These are phyloP conservation scores for Oscheius myriophilus DNA, from an alignment of 2,888 invertebrate genomes.

Conservation along the genomic window DNA sequence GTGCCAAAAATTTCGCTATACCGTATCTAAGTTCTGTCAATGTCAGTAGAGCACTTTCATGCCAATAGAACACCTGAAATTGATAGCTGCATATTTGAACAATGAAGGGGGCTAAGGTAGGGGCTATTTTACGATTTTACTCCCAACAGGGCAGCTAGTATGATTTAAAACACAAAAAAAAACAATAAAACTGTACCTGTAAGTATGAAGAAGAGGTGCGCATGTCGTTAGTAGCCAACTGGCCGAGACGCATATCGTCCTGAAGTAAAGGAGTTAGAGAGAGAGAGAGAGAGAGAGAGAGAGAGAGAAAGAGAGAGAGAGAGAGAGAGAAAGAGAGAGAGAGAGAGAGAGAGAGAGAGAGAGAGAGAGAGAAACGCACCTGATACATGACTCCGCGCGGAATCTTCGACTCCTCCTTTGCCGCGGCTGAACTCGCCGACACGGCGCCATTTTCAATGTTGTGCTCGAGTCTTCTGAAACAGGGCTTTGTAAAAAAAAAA, in stretches of 20 bases:
- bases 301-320: no score
- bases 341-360: background rate
- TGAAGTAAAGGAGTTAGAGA: background rate
- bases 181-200: conserved; percentile 15
- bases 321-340: background rate
- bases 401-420: conserved; percentile 41
- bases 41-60: no score
- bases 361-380: conserved; percentile 15
- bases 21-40: no score
- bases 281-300: no score
- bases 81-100: no score
- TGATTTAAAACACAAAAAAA: no score
- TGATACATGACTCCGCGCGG: conserved; percentile 57
- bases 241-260: conserved; percentile 46
- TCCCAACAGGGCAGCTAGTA: no score
- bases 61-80: no score
- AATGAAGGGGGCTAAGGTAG: no score
- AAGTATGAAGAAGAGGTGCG: conserved; percentile 31
- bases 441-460: conserved; percentile 75
- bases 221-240: conserved; percentile 39
- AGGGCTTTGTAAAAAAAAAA: no score
- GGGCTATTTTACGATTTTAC: no score
- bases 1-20: no score
- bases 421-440: conserved; percentile 8
- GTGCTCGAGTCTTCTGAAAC: conserved; percentile 89